A percentile compares a stretch with the other conserved stretches of the same genome.
These are phyloP conservation scores for Eristalis intricaria DNA, from an alignment of 2,888 invertebrate genomes.

Conservation along the genomic window DNA sequence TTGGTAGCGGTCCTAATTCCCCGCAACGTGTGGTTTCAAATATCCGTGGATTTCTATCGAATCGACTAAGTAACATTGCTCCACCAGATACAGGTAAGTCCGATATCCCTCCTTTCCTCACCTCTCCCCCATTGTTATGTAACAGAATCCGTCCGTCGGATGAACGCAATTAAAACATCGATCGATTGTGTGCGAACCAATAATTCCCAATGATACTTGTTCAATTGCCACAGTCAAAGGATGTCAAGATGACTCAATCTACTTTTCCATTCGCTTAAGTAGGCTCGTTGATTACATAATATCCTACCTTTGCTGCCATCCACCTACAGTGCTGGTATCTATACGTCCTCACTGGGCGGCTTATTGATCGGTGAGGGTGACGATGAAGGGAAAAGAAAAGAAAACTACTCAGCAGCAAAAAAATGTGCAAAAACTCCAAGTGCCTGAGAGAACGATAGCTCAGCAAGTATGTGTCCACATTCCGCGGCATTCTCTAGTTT, in stretches of 20 bases:
- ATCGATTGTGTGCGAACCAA: conserved; percentile 17
- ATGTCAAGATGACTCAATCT: conserved; percentile 4
- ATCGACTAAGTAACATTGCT: conserved; percentile 85
- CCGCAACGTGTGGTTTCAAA: conserved; percentile 88
- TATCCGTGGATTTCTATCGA: conserved; percentile 87
- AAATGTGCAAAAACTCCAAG: background rate
- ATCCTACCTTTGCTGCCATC: conserved; percentile 12
- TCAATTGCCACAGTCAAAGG: background rate
- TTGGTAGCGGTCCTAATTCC: conserved; percentile 86
- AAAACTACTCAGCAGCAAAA: background rate
- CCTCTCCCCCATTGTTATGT: conserved; percentile 1
- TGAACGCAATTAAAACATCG: conserved; percentile 8
- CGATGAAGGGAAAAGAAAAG: conserved; percentile 18
- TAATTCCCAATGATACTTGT: background rate
- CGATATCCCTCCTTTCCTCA: background rate
- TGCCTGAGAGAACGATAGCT: conserved; percentile 5
- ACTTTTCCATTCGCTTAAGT: conserved; percentile 23
- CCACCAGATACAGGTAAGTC: conserved; percentile 88
- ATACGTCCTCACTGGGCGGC: conserved; percentile 36
- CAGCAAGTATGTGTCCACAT: conserved; percentile 8
- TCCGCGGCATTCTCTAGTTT: background rate
- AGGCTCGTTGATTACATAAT: conserved; percentile 46
- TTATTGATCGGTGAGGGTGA: conserved; percentile 62
- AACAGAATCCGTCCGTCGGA: conserved; percentile 61
- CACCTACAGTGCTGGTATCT: conserved; percentile 26